Evolutionary conservation across 2,888 invertebrate genomes (phyloP).

Genomic region (Isotomurus palustris): DNA sequence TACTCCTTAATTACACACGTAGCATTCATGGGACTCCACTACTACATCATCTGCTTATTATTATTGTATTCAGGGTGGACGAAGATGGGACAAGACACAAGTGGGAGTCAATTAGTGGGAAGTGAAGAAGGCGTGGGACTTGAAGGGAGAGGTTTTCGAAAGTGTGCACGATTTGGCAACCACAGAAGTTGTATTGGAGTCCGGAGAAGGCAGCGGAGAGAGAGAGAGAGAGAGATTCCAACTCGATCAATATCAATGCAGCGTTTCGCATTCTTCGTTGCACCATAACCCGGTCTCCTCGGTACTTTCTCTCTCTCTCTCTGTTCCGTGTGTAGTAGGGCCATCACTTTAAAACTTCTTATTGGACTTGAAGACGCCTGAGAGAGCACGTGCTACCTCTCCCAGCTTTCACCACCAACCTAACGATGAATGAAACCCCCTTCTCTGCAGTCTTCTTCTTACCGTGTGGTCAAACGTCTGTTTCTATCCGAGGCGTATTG

Average conservation of each 20-base stretch:
- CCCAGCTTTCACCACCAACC: neutral
- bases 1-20: too few species aligned
- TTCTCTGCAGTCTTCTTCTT: slow-evolving; percentile 15
- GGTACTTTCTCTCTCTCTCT: too few species aligned
- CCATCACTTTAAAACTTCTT: slow-evolving; percentile 7
- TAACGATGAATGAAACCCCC: neutral
- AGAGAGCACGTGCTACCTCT: too few species aligned
- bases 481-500: slow-evolving; percentile 47
- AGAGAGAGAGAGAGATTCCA: slow-evolving; percentile 5
- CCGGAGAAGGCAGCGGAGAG: neutral
- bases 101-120: neutral
- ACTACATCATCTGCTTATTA: neutral
- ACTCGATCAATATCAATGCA: slow-evolving; percentile 47
- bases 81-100: neutral
- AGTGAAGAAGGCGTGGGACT: slow-evolving; percentile 6
- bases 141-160: slow-evolving; percentile 19
- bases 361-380: too few species aligned
- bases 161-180: slow-evolving; percentile 37
- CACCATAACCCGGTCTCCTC: slow-evolving; percentile 39
- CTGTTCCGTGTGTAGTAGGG: slow-evolving; percentile 14
- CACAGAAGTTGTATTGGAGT: slow-evolving; percentile 1
- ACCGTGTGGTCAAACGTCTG: slow-evolving; percentile 48
- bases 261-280: slow-evolving; percentile 46
- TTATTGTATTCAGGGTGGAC: neutral
- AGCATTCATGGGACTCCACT: neutral